phyloP scores from a whole-genome alignment of 23 tunicate genomes.

The Halocynthia aurantium region DNA sequence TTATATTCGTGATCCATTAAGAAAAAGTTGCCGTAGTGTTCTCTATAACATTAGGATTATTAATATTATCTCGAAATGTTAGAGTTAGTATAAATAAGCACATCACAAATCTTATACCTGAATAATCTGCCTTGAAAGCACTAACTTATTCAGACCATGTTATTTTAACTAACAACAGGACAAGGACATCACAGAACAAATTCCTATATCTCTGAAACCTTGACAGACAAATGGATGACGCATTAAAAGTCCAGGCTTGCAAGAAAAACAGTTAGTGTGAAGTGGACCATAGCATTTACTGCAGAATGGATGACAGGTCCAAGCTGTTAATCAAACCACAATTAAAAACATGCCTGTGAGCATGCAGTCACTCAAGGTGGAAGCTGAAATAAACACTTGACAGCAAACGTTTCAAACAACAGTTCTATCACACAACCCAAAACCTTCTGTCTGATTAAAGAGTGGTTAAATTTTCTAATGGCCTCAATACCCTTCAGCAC shows the following conservation, averaged over 20 bases:
- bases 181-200: no score
- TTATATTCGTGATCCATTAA: not conserved
- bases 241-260: slow-evolving; percentile 73
- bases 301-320: slow-evolving; percentile 83
- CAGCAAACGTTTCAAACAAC: no score
- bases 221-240: slow-evolving; percentile 84
- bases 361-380: no score
- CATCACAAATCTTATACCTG: not conserved
- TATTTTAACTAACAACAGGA: not conserved
- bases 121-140: not conserved
- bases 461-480: no score
- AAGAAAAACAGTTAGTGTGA: slow-evolving; percentile 66
- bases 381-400: no score
- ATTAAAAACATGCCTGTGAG: not conserved
- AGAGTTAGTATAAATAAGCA: not conserved
- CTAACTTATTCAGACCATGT: not conserved
- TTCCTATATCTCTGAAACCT: slow-evolving; percentile 29
- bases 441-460: no score
- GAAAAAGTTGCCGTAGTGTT: no score
- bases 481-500: no score
- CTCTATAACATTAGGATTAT: no score
- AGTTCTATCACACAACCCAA: no score
- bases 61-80: no score
- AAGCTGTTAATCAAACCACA: slow-evolving; percentile 39
- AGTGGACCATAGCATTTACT: slow-evolving; percentile 76